These are phyloP conservation scores for Cantharis lateralis DNA, from an alignment of 2,888 invertebrate genomes.

Conservation along the genomic window DNA sequence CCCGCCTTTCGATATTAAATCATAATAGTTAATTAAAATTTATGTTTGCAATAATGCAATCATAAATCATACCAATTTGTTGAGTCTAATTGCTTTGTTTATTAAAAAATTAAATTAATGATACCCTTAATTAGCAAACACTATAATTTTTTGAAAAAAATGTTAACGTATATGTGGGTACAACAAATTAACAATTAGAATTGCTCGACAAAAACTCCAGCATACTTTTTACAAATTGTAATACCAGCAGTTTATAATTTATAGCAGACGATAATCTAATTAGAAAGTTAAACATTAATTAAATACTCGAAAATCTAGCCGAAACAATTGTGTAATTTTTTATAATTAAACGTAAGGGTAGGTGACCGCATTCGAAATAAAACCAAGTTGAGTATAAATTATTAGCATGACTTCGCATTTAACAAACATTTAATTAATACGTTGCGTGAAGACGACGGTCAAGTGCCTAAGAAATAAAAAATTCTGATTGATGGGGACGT, in stretches of 20 bases:
- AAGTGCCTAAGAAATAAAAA: constrained; percentile 30
- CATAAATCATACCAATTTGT: not conserved
- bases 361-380: constrained; percentile 41
- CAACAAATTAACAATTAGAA: not conserved
- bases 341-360: not conserved
- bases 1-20: not conserved
- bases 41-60: not conserved
- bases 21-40: not conserved
- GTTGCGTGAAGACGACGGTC: constrained; percentile 40
- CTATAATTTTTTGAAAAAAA: not conserved
- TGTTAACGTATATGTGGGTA: not conserved
- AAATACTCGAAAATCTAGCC: not conserved
- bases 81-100: not conserved
- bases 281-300: not conserved
- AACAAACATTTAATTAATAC: constrained; percentile 46
- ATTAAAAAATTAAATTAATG: not conserved
- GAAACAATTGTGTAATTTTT: not conserved
- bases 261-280: not conserved
- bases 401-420: constrained; percentile 46
- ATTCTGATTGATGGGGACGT: constrained; percentile 34
- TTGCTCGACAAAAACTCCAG: not conserved
- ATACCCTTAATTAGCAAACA: not conserved
- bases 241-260: not conserved
- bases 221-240: not conserved
- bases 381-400: constrained; percentile 42